Evolutionary conservation across 92 coral and sea anemone species (phyloP), one percentile per base, ranked within the genome.

Genomic region (Chrysogorgia sp.): DNA sequence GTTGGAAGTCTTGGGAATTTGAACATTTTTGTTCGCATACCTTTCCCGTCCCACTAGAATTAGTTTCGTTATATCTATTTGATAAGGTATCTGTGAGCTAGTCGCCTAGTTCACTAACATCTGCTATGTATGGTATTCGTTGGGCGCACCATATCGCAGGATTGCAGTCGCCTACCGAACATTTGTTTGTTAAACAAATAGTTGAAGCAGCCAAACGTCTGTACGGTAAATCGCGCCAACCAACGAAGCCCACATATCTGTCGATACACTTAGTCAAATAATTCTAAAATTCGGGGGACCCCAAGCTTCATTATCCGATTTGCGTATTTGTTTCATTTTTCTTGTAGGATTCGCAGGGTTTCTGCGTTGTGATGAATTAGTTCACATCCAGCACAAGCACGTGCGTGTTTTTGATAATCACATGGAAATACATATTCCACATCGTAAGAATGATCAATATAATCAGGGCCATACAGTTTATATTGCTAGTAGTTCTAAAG

Each of bases 71-170:
- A 63, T 75, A 59, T 58, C 35, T 64, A 32, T 34, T 64, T 40
- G 71, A 64, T 64, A 34, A 40, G 24, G 50, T 22, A 1, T 32
- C 71, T 37, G 1, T 23, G 0, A 34, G 86, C 34, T 40, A 43
- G 2, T 74, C 86, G 1, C 43, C 76, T 24, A 75, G 80, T 9
- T 85, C 92, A 52, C 50, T 80, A 37, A 12, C 28, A 25, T 67
- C 83, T 10, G 85, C 88, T 45, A 43, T 84, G 28, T 84, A 80
- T 68, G 78, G 83, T 10, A 82, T 76, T 40, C 82, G 71, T 20
- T 87, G 88, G 86, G 88, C 83, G 7, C 83, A 83, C 23, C 58
- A 74, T 14, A 41, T 81, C 20, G 90, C 90, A 31, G 86, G 86
- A 35, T 8, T 86, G 19, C 24, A 58, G 2, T 88, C 90, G 17